Conservation (phyloP, 2,888 invertebrate genomes). For the Alloplasta piceator region DNA sequence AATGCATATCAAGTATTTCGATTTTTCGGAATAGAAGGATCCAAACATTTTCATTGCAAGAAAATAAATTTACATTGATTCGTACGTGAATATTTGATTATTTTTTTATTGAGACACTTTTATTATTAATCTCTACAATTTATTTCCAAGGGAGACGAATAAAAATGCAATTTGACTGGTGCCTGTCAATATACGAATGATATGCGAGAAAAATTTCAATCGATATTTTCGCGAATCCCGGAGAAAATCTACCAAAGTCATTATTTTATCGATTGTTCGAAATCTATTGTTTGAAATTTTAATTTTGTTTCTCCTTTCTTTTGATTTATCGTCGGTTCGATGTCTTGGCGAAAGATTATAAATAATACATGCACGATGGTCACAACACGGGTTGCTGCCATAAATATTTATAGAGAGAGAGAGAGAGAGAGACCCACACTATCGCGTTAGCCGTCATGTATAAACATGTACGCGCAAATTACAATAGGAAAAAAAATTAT, state of each 20-base stretch:
- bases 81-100: too few relatives aligned
- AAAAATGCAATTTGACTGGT: too few relatives aligned
- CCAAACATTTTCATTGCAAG: too few relatives aligned
- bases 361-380: slow-evolving; percentile 52
- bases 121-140: not conserved
- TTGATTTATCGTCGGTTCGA: slow-evolving; percentile 26
- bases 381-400: slow-evolving; percentile 33
- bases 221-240: not conserved
- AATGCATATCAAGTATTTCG: too few relatives aligned
- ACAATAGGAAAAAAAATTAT: not conserved
- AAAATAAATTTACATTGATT: too few relatives aligned
- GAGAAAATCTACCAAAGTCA: slow-evolving; percentile 7
- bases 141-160: not conserved
- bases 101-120: too few relatives aligned
- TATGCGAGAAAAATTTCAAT: not conserved
- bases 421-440: slow-evolving; percentile 8
- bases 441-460: slow-evolving; percentile 11
- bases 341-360: slow-evolving; percentile 54
- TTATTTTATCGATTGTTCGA: too few relatives aligned
- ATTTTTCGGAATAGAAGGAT: too few relatives aligned
- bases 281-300: slow-evolving; percentile 40
- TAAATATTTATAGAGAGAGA: slow-evolving; percentile 48
- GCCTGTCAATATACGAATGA: not conserved
- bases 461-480: not conserved
- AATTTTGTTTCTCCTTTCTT: slow-evolving; percentile 12